Evolutionary conservation across 2,888 invertebrate species (phyloP).

Genomic region (Mystacides longicornis): DNA sequence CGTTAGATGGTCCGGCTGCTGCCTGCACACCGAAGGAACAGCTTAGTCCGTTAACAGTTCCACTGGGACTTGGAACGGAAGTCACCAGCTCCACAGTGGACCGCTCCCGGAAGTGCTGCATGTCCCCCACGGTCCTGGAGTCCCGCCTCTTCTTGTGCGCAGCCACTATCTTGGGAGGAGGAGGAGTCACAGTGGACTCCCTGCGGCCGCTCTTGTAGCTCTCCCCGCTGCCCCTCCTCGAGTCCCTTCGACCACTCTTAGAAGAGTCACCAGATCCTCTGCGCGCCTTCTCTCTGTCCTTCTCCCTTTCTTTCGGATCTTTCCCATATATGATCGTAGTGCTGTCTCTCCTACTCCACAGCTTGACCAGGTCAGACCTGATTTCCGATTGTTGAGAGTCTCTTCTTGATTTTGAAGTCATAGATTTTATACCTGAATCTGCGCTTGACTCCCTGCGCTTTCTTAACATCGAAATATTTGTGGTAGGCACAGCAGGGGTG

Average conservation of each 20-base stretch:
- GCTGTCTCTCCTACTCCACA: slow-evolving; percentile 65
- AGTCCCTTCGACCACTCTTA: slow-evolving; percentile 29
- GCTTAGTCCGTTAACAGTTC: slow-evolving; percentile 6
- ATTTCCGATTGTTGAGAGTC: slow-evolving; percentile 68
- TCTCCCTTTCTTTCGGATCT: slow-evolving; percentile 34
- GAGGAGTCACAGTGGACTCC: slow-evolving; percentile 56
- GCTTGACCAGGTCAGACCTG: slow-evolving; percentile 61
- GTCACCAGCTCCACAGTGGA: slow-evolving; percentile 16
- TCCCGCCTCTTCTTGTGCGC: slow-evolving; percentile 55
- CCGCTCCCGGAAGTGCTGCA: slow-evolving; percentile 36
- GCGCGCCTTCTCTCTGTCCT: slow-evolving; percentile 37
- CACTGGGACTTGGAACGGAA: neutral
- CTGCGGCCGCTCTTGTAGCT: slow-evolving; percentile 62
- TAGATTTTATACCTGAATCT: slow-evolving; percentile 75
- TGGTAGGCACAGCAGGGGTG: slow-evolving; percentile 36
- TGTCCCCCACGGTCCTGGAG: slow-evolving; percentile 47
- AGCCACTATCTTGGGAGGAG: slow-evolving; percentile 54
- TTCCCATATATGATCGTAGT: slow-evolving; percentile 45
- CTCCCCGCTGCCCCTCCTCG: slow-evolving; percentile 59
- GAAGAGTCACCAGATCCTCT: slow-evolving; percentile 58
- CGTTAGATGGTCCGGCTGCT: slow-evolving; percentile 18
- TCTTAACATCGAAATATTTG: slow-evolving; percentile 49
- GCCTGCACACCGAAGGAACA: slow-evolving; percentile 14
- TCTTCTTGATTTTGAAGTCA: slow-evolving; percentile 59
- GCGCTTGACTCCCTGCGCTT: slow-evolving; percentile 84